Evolutionary conservation across 1,140 invertebrate genomes (phyloP).

Genomic region (Nasonia giraulti): DNA sequence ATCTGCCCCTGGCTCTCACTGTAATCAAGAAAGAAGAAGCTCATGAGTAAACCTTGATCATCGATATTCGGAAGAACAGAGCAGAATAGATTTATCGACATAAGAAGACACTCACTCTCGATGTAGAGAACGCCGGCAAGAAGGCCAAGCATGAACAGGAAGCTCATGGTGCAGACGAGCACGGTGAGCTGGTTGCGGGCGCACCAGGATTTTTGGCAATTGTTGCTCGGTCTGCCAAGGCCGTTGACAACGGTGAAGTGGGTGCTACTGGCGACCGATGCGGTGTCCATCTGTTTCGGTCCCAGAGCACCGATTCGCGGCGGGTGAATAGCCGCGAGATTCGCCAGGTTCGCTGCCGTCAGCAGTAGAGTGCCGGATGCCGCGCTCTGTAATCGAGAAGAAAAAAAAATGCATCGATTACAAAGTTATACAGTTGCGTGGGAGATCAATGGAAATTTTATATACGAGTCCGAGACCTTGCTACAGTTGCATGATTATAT

Average conservation of each 20-base stretch:
- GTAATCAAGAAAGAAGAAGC: constrained; percentile 55
- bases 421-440: no score
- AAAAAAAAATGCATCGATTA: background rate
- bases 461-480: background rate
- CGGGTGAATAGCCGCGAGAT: constrained; percentile 79
- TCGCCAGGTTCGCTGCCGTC: constrained; percentile 84
- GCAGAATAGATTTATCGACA: background rate
- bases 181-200: constrained; percentile 85
- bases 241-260: constrained; percentile 90
- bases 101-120: constrained; percentile 71
- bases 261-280: constrained; percentile 87
- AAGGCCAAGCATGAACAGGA: constrained; percentile 85
- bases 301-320: constrained; percentile 67
- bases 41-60: constrained; percentile 13
- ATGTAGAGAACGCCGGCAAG: constrained; percentile 80
- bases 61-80: background rate
- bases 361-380: constrained; percentile 85
- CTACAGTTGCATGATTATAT: background rate
- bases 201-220: constrained; percentile 80
- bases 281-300: constrained; percentile 76
- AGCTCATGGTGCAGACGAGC: constrained; percentile 85
- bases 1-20: constrained; percentile 78
- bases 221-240: constrained; percentile 78
- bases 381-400: constrained; percentile 77
- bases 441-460: background rate